phyloP scores from a whole-genome alignment of 2,888 invertebrate species.

The Omphaloscelis lunosa region DNA sequence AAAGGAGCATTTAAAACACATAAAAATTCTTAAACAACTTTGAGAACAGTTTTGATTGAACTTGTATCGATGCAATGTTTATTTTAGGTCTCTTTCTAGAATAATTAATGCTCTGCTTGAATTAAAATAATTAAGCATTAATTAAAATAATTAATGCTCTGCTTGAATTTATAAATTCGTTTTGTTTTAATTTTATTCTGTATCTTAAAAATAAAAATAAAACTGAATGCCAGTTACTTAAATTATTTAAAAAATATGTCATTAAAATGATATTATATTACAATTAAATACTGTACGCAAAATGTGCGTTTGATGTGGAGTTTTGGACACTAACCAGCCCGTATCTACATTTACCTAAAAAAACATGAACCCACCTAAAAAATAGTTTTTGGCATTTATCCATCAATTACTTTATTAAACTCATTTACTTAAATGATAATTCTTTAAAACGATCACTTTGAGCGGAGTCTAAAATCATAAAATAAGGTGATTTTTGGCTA shows the following conservation, averaged over 20 bases:
- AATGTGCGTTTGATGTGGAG: too few species aligned
- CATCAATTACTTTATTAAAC: neutral
- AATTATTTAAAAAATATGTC: too few species aligned
- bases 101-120: neutral
- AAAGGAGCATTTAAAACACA: conserved; percentile 26
- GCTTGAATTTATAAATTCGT: too few species aligned
- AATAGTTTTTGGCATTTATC: neutral
- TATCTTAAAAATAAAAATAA: neutral
- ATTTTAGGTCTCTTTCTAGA: too few species aligned
- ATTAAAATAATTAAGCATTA: too few species aligned
- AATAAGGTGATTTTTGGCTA: neutral
- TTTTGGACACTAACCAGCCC: too few species aligned
- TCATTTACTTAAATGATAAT: too few species aligned
- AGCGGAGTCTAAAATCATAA: neutral
- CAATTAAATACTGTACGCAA: too few species aligned
- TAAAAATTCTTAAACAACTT: neutral
- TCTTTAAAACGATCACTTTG: neutral
- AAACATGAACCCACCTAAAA: neutral
- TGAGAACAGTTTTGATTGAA: neutral
- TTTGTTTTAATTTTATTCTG: neutral
- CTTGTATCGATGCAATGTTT: neutral
- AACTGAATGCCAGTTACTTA: too few species aligned
- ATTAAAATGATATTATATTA: too few species aligned
- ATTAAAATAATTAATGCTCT: neutral
- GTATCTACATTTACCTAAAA: neutral